Evolutionary conservation across 2,113 vertebrate genomes (phyloP).

Genomic region (Empidonax alnorum): DNA sequence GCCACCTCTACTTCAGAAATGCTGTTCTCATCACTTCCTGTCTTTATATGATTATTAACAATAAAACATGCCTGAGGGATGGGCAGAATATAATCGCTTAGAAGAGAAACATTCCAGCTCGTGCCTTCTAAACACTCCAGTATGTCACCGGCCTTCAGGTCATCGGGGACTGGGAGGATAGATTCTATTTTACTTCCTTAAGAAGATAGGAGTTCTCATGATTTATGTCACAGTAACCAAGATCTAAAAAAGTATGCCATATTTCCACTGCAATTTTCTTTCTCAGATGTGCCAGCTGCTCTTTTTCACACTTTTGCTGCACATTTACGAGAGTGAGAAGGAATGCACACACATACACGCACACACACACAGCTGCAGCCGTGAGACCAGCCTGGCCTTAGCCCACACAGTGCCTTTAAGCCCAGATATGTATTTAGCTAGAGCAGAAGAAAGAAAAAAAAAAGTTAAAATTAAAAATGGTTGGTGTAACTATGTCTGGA

Average conservation of each 20-base stretch:
- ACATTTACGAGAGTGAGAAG: slow-evolving; percentile 70
- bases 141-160: neutral
- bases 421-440: slow-evolving; percentile 14
- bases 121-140: neutral
- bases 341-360: slow-evolving; percentile 41
- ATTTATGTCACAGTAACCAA: neutral
- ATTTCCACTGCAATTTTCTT: slow-evolving; percentile 61
- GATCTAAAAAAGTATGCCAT: neutral
- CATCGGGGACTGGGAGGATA: neutral
- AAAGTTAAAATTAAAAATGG: neutral
- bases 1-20: neutral
- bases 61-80: neutral
- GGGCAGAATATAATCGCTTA: neutral
- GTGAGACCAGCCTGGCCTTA: slow-evolving; percentile 38
- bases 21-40: neutral
- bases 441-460: neutral
- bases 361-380: slow-evolving; percentile 64
- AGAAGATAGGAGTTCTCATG: neutral
- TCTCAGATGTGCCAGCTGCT: slow-evolving; percentile 67
- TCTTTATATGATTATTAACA: neutral
- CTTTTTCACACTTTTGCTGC: slow-evolving; percentile 71
- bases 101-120: neutral
- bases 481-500: slow-evolving; percentile 62
- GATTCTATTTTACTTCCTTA: neutral
- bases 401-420: slow-evolving; percentile 19